Conservation (phyloP, 2,888 invertebrate genomes). For the Drosophila aldrichi region DNA sequence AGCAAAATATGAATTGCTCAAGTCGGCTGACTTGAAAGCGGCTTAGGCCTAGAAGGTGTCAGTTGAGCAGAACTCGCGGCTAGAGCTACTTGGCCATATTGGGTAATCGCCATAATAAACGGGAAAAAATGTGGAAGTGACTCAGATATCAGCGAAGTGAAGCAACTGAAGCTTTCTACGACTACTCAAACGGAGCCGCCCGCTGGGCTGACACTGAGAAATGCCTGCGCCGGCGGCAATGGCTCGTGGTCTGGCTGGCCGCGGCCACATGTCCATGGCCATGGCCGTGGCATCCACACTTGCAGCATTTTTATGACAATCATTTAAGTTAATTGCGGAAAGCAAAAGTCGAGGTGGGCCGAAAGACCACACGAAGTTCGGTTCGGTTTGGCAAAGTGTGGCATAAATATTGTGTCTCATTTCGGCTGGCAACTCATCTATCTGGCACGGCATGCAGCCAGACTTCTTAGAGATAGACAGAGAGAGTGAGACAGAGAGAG, state of each 20-base stretch:
- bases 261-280: constrained; percentile 15
- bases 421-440: constrained; percentile 72
- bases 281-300: constrained; percentile 41
- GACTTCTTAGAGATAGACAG: background rate
- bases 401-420: constrained; percentile 76
- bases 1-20: background rate
- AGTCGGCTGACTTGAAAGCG: background rate
- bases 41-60: background rate
- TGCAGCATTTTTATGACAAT: constrained; percentile 78
- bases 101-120: constrained; percentile 66
- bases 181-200: constrained; percentile 71
- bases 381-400: constrained; percentile 59
- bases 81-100: constrained; percentile 44
- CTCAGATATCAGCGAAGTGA: constrained; percentile 50
- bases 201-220: constrained; percentile 78
- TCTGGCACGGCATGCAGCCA: constrained; percentile 42
- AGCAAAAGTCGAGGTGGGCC: constrained; percentile 32
- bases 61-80: background rate
- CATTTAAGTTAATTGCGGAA: constrained; percentile 79
- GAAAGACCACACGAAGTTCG: constrained; percentile 62
- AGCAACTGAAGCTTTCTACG: constrained; percentile 32
- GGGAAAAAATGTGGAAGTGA: constrained; percentile 50
- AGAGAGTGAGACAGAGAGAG: background rate
- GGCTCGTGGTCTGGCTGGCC: constrained; percentile 31
- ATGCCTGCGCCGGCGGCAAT: constrained; percentile 52